These are phyloP conservation scores for Bradynema listronoti DNA, from an alignment of 1,140 invertebrate species.

Conservation along the genomic window DNA sequence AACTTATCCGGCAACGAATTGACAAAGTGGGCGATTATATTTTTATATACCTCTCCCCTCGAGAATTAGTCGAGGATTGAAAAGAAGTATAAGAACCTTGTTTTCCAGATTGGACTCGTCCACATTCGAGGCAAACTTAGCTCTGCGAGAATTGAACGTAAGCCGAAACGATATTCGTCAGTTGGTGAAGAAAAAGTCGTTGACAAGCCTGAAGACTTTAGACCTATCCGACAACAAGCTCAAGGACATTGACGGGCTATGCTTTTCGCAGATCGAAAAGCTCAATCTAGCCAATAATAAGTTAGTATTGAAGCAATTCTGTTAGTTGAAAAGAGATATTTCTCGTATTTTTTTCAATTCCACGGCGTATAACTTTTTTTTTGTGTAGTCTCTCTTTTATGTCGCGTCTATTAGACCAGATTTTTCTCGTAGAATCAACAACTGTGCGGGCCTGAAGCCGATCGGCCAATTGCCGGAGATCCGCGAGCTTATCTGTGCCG, in stretches of 20 bases:
- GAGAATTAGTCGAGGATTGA: background rate
- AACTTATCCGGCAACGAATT: conserved; percentile 24
- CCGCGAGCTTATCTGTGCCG: conserved; percentile 22
- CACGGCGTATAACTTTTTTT: background rate
- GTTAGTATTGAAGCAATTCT: too few species aligned
- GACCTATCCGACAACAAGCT: conserved; percentile 31
- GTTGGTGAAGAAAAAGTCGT: conserved; percentile 28
- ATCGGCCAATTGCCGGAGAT: conserved; percentile 24
- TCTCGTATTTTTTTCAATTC: conserved; percentile 20
- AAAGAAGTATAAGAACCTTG: background rate
- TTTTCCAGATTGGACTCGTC: conserved; percentile 26
- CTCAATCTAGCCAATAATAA: conserved; percentile 30
- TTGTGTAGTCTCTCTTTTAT: background rate
- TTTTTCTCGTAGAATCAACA: conserved; percentile 25
- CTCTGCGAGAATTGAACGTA: conserved; percentile 21
- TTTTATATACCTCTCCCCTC: too few species aligned
- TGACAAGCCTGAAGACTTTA: conserved; percentile 11
- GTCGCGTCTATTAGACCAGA: conserved; percentile 1
- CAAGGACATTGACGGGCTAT: conserved; percentile 28
- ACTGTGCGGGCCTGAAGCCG: conserved; percentile 30
- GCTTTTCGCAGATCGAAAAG: conserved; percentile 1
- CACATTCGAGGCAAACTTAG: conserved; percentile 23
- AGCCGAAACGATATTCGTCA: conserved; percentile 31
- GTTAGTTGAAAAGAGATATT: too few species aligned
- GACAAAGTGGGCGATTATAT: too few species aligned